These are phyloP conservation scores for Panthera uncia DNA, from an alignment of 2,113 vertebrate genomes.

Conservation along the genomic window DNA sequence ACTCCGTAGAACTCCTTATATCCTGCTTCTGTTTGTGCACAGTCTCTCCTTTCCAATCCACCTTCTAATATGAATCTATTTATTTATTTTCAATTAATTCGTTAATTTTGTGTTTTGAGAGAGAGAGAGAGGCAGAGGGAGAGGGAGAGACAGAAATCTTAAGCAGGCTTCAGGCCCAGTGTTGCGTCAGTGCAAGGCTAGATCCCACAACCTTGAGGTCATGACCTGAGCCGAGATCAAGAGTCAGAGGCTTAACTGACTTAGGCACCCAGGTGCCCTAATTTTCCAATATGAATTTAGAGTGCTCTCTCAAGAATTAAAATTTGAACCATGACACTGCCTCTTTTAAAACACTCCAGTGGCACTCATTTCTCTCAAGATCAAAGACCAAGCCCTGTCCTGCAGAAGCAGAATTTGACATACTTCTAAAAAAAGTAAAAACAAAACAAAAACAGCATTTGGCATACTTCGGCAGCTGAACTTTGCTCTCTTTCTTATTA, in stretches of 20 bases:
- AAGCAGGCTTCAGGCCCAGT: too few species aligned
- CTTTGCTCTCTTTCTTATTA: neutral
- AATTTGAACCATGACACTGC: neutral
- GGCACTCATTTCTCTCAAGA: neutral
- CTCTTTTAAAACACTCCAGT: neutral
- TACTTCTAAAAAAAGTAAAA: neutral
- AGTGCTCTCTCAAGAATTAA: neutral
- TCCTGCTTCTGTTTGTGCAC: neutral
- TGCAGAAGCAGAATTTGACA: neutral
- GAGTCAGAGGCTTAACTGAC: too few species aligned
- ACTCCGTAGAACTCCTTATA: neutral
- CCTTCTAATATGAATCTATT: constrained; percentile 36
- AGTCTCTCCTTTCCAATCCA: neutral
- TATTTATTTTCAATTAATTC: neutral
- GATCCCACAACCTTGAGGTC: too few species aligned
- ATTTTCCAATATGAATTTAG: neutral
- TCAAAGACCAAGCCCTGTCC: neutral
- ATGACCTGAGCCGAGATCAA: too few species aligned
- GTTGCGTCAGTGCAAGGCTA: too few species aligned
- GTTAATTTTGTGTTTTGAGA: too few species aligned
- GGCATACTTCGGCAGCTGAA: neutral
- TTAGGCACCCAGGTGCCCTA: too few species aligned
- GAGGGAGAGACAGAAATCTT: too few species aligned
- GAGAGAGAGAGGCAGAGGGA: too few species aligned
- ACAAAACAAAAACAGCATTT: neutral